Conservation (phyloP, 1,140 invertebrate genomes). For the Bombyx mori region ASM3026992v2 NC_085127.1:2239501-2240000, state of each 20-base stretch:
- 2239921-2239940: conserved; percentile 37
- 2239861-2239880: conserved; percentile 68
- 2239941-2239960: conserved; percentile 39
- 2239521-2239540: conserved; percentile 44
- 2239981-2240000: conserved; percentile 67
- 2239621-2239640: conserved; percentile 71
- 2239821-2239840: conserved; percentile 63
- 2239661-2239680: conserved; percentile 51
- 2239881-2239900: conserved; percentile 66
- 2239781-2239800: conserved; percentile 67
- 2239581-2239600: conserved; percentile 61
- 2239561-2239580: too few relatives aligned
- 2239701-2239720: conserved; percentile 52
- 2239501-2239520: neutral
- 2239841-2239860: conserved; percentile 70
- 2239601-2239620: conserved; percentile 67
- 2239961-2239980: conserved; percentile 66
- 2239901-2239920: conserved; percentile 68
- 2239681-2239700: conserved; percentile 43
- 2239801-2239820: conserved; percentile 71
- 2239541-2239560: conserved; percentile 19
- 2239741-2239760: conserved; percentile 54
- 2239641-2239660: conserved; percentile 72
- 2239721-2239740: conserved; percentile 70
- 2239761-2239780: conserved; percentile 65